A percentile compares a stretch with the other conserved stretches of the same genome.
Evolutionary conservation across 1,140 invertebrate species (phyloP).

Genomic region (Oedothorax gibbosus): DNA sequence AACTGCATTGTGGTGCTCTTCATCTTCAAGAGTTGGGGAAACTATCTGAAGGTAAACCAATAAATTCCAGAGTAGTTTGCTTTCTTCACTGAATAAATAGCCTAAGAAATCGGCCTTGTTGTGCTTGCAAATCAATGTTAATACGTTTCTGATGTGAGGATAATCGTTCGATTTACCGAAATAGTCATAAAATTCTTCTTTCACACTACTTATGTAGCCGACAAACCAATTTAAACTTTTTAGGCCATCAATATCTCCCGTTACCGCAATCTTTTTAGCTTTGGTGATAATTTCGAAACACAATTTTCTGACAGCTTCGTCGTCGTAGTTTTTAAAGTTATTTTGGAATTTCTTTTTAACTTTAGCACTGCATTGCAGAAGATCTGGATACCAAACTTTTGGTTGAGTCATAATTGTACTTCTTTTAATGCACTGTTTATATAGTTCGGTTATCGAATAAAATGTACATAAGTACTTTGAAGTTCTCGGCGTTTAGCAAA

Average conservation of each 20-base stretch:
- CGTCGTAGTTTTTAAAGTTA: no score
- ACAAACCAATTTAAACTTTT: background rate
- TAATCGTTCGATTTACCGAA: background rate
- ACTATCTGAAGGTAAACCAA: background rate
- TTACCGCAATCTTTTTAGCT: no score
- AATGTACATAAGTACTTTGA: no score
- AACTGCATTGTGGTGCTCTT: conserved; percentile 27
- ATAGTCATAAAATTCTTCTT: background rate
- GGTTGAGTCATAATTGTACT: no score
- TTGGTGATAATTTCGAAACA: no score
- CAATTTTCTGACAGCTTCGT: no score
- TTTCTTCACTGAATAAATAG: background rate
- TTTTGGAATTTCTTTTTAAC: no score
- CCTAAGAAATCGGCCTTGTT: background rate
- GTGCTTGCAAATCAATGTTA: conserved; percentile 26
- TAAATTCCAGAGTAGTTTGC: background rate
- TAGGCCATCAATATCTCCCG: background rate
- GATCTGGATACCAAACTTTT: no score
- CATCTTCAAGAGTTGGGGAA: background rate
- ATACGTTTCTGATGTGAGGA: background rate
- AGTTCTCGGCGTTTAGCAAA: no score
- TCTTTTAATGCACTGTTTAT: no score
- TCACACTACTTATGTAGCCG: background rate
- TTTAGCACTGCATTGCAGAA: no score
- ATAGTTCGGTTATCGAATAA: no score